phyloP scores from a whole-genome alignment of 2,113 vertebrate species.

The Lichenostomus cassidix region DNA sequence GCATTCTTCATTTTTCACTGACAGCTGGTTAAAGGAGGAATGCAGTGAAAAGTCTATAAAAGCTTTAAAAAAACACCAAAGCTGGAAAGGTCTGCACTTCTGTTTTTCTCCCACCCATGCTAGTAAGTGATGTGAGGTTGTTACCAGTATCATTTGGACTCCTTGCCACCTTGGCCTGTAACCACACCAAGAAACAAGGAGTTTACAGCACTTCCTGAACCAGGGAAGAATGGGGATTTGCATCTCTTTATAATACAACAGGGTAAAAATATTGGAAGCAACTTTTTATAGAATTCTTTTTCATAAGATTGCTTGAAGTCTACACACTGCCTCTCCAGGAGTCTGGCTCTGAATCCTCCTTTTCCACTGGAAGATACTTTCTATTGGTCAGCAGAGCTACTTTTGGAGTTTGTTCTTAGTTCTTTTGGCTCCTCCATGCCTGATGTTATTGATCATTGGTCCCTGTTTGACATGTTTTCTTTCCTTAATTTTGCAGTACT shows the following conservation, averaged over 20 bases:
- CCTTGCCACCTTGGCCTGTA: neutral
- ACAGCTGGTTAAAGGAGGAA: constrained; percentile 65
- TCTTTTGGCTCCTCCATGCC: neutral
- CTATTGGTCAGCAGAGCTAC: neutral
- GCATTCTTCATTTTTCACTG: constrained; percentile 65
- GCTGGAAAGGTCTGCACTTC: neutral
- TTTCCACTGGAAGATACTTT: neutral
- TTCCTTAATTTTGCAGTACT: neutral
- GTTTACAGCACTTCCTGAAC: neutral
- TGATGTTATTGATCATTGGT: neutral
- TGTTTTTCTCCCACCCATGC: neutral
- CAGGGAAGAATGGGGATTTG: neutral
- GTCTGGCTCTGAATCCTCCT: neutral
- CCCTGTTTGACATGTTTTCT: neutral
- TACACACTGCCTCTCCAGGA: neutral
- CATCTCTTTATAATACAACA: neutral
- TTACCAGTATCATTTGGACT: neutral
- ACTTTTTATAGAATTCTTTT: neutral
- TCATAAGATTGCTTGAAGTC: neutral
- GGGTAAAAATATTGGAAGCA: neutral
- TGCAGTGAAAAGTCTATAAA: constrained; percentile 21
- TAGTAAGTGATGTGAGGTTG: neutral
- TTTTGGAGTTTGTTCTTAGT: neutral
- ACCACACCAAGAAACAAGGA: neutral
- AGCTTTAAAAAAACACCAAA: neutral